Conservation (phyloP, 2,797 vertebrate species). For the Gallirallus australis region DNA sequence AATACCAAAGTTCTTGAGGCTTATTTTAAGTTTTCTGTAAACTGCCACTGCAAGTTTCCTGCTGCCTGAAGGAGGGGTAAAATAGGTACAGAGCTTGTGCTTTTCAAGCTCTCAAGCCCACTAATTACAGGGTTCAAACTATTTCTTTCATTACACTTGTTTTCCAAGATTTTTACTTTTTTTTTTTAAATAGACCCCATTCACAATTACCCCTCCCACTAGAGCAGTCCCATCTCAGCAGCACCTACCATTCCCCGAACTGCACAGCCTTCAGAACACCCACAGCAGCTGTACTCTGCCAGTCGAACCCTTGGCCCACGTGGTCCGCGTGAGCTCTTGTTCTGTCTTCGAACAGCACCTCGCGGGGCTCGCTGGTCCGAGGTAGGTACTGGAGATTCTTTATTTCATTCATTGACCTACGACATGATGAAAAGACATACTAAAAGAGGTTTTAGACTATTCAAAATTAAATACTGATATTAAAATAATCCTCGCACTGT, state of each 20-base stretch:
- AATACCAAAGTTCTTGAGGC: neutral
- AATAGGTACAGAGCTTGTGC: fast-evolving
- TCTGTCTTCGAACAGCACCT: constrained; percentile 97
- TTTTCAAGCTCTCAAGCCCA: neutral
- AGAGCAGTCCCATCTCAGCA: fast-evolving
- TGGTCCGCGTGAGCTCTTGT: constrained; percentile 97
- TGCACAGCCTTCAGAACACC: constrained; percentile 98
- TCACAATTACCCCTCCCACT: neutral
- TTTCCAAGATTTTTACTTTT: neutral
- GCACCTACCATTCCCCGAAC: constrained; percentile 93
- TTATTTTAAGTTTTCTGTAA: neutral
- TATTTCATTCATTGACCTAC: constrained; percentile 96
- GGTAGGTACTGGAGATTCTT: constrained; percentile 99
- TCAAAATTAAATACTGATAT: neutral
- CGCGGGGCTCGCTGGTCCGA: constrained; percentile 93
- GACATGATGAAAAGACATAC: neutral
- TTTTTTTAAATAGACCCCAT: neutral
- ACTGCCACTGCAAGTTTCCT: neutral
- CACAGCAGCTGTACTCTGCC: constrained; percentile 99
- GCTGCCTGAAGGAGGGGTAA: neutral
- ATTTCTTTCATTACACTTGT: neutral
- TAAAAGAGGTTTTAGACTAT: neutral
- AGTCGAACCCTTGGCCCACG: constrained; percentile 98
- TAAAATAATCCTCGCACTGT: neutral
- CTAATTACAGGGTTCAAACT: neutral